Percentiles rank a stretch among this genome's conserved stretches.
phyloP scores from a whole-genome alignment of 1,140 invertebrate genomes.

The Camponotus vicinus region DNA sequence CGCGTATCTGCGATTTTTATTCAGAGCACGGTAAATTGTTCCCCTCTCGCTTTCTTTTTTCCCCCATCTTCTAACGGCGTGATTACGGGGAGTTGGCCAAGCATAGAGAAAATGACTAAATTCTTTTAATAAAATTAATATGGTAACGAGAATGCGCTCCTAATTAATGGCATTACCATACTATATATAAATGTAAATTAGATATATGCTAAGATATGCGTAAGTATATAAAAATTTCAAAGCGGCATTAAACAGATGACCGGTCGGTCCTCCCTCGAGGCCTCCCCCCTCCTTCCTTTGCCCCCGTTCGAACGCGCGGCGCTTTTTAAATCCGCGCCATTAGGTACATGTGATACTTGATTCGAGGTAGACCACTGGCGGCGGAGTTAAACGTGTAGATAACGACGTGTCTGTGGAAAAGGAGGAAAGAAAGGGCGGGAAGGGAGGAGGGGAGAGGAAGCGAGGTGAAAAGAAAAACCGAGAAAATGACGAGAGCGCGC shows the following conservation, averaged over 20 bases:
- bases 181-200: slow-evolving; percentile 61
- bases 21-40: background rate
- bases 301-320: slow-evolving; percentile 33
- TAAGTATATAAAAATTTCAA: slow-evolving; percentile 55
- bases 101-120: background rate
- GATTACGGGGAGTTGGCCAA: background rate
- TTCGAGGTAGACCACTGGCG: slow-evolving; percentile 59
- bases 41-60: background rate
- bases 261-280: background rate
- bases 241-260: slow-evolving; percentile 50
- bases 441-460: background rate
- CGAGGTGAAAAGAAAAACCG: slow-evolving; percentile 52
- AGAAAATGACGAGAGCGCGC: slow-evolving; percentile 46
- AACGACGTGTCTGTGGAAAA: slow-evolving; percentile 65
- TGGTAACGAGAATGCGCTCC: slow-evolving; percentile 22
- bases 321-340: slow-evolving; percentile 61
- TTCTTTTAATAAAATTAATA: slow-evolving; percentile 48
- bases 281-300: background rate
- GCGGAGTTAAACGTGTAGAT: slow-evolving; percentile 68
- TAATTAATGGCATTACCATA: slow-evolving; percentile 58
- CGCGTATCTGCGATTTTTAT: slow-evolving; percentile 28
- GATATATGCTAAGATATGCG: slow-evolving; percentile 49
- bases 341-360: slow-evolving; percentile 66
- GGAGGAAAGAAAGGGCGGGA: background rate
- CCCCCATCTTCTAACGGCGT: background rate